Percentiles rank a stretch among this genome's conserved stretches.
phyloP scores from a whole-genome alignment of 2,113 vertebrate genomes.

The Antigone vipio region DNA sequence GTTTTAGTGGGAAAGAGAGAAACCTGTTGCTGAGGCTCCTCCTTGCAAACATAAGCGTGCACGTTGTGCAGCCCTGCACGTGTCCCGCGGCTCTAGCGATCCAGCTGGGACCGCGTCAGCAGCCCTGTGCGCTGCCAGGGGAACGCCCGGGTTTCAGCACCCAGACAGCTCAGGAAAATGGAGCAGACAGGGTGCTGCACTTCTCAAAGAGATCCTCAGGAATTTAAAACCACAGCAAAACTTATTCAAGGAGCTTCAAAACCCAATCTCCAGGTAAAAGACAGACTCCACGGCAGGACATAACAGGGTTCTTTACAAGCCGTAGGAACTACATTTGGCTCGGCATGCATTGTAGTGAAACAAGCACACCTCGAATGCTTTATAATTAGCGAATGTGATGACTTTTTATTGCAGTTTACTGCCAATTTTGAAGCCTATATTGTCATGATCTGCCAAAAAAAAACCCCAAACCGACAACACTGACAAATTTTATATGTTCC shows the following conservation, averaged over 20 bases:
- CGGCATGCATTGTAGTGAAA: neutral
- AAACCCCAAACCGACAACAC: neutral
- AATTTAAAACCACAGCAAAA: neutral
- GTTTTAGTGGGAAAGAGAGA: neutral
- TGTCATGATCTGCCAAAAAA: neutral
- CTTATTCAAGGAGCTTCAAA: neutral
- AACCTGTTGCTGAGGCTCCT: neutral
- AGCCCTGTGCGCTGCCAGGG: fast-evolving
- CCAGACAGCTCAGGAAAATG: neutral
- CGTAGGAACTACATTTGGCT: neutral
- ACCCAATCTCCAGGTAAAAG: neutral
- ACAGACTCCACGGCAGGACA: neutral
- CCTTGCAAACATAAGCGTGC: neutral
- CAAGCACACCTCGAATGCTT: neutral
- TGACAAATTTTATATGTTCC: neutral
- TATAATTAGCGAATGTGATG: neutral
- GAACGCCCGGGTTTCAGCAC: neutral
- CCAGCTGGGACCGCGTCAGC: neutral
- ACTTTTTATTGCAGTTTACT: neutral
- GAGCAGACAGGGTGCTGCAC: neutral
- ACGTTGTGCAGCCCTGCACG: fast-evolving
- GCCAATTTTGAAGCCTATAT: neutral
- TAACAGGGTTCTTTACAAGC: neutral
- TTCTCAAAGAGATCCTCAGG: neutral
- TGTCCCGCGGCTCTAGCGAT: neutral